Percentiles rank a stretch among this genome's conserved stretches.
Evolutionary conservation across 2,113 vertebrate genomes (phyloP).

Genomic region (Agapornis roseicollis): DNA sequence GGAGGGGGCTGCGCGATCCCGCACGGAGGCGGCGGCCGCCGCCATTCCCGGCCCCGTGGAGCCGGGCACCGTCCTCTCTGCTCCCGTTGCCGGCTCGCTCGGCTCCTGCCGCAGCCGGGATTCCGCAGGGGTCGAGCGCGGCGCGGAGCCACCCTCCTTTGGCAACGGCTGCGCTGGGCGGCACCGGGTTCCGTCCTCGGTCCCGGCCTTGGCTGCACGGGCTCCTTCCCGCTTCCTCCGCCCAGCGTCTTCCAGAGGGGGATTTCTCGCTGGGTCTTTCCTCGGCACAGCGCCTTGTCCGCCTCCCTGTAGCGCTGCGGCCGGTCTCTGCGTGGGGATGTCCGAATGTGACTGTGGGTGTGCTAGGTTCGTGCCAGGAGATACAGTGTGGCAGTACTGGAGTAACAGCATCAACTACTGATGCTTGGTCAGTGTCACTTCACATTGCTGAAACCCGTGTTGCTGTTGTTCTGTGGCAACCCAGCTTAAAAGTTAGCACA

Average conservation of each 20-base stretch:
- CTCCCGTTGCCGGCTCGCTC: background rate
- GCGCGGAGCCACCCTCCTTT: too few relatives aligned
- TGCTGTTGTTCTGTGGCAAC: background rate
- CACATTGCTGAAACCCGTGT: rapidly evolving
- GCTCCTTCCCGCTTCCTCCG: background rate
- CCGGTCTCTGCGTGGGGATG: too few relatives aligned
- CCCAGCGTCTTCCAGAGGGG: background rate
- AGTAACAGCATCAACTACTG: background rate
- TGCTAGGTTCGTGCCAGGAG: background rate
- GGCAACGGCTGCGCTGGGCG: background rate
- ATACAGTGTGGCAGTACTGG: background rate
- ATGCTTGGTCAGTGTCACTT: too few relatives aligned
- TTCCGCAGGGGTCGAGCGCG: too few relatives aligned
- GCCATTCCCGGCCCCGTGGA: background rate
- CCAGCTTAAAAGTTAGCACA: background rate
- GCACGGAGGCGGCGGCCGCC: too few relatives aligned
- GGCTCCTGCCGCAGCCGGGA: too few relatives aligned
- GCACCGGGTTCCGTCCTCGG: background rate
- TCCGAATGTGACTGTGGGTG: background rate
- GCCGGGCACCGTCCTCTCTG: background rate
- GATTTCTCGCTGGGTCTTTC: background rate
- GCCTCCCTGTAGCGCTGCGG: rapidly evolving
- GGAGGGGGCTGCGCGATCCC: too few relatives aligned
- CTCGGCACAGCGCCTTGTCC: too few relatives aligned
- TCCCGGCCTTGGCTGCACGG: background rate